Base-by-base conservation (phyloP, 2,888 invertebrate genomes). In the Aporophyla lueneburgensis region DNA sequence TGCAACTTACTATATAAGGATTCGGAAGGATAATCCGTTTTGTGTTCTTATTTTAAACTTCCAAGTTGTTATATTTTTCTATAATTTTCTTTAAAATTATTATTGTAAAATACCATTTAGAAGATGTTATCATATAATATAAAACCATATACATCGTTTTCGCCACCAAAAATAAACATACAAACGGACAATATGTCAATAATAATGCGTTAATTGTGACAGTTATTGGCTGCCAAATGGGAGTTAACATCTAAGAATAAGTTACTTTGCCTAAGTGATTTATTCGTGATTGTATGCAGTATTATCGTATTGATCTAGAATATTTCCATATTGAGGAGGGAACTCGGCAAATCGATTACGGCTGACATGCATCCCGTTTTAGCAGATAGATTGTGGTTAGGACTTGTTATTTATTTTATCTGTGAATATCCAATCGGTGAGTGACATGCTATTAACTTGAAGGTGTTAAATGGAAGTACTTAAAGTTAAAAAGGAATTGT, bases 181-280 rank as follows among this genome's bases (percentile, higher is more conserved):
- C 58, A 85, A 87, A 81, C 63, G 74, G 71, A 59, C 83, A 79
- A 75, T 77, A 67, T 61, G 78, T 87, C 86, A 80, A 77, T 75
- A 78, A 40, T 76, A 80, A 65, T 51, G 71, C 63, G 76, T 77
- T 54, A 24, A 46, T 68, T 81, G 74, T 74, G 81, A 78, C 87
- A 72, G 76, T 86, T 78, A 84, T 85, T 69, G 65, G 21, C 74
- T 80, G 81, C 81, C 80, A 86, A 78, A 49, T 43, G n/a, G 33
- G 74, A 56, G 78, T 73, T 84, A 63, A 74, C 75, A 73, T 81
- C 61, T 67, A 33, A 70, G 67, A 80, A 74, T 40, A 63, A 59
- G 78, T 81, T 70, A 69, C 70, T 71, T 76, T n/a, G 63, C 40
- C 33, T 73, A 46, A 62, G 56, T 74, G 74, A 84, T 86, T 81